These are phyloP conservation scores for Aphis craccivora DNA, from an alignment of 1,140 invertebrate genomes.

Conservation along the genomic window DNA sequence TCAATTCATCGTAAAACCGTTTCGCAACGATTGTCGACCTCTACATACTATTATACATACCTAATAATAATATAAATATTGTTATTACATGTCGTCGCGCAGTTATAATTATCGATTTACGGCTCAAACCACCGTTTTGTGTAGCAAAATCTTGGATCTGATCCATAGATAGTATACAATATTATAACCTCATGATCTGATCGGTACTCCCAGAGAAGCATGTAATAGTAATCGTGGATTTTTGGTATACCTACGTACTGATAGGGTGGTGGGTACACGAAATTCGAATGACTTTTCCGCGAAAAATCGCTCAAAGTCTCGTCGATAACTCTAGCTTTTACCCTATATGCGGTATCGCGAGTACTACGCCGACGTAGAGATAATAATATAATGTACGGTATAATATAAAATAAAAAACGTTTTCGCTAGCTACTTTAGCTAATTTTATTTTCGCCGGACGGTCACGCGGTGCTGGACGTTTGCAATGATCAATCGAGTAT, in stretches of 20 bases:
- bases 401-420: not conserved
- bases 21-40: not conserved
- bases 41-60: not conserved
- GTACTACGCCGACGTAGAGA: not conserved
- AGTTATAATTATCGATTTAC: not conserved
- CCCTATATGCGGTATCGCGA: too few relatives aligned
- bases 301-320: not conserved
- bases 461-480: too few relatives aligned
- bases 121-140: not conserved
- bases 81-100: not conserved
- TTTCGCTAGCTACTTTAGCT: too few relatives aligned
- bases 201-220: not conserved
- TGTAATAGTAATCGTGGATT: not conserved
- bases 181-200: not conserved
- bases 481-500: not conserved
- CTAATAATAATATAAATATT: not conserved
- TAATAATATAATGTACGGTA: not conserved
- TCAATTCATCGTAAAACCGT: not conserved
- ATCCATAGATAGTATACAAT: not conserved
- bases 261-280: not conserved
- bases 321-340: not conserved
- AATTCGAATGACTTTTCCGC: not conserved
- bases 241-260: not conserved
- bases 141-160: not conserved
- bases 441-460: not conserved